Base-by-base conservation (phyloP, 2,797 vertebrate species). In the Phrynocephalus guinanensis region DNA sequence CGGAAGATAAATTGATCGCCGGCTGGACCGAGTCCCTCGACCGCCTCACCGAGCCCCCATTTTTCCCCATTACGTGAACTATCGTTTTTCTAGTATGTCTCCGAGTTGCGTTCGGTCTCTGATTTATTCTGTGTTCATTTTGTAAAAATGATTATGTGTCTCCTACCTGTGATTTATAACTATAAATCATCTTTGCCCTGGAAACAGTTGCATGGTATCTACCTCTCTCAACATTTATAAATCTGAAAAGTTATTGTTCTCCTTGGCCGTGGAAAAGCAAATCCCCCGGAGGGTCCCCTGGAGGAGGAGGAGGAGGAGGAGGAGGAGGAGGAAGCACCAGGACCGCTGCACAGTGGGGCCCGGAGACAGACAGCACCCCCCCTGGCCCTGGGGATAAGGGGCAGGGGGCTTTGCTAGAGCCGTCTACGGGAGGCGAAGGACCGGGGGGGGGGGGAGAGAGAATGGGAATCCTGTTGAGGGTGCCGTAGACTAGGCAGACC, bases 101-200 rank as follows among this genome's bases (percentile, higher is more conserved):
- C 0, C 1, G 67, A 71, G 83, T 22, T 50, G 4, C 24, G 0
- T 10, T 52, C 88, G 6, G 28, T 0, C 24, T 72, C 60, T 88
- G 92, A 93, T 89, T 92, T 89, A 86, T 88, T 38, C 85, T 73
- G 89, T 66, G 84, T 80, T 90, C 13, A 0, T 71, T 92, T 92
- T 38, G 60, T 83, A 86, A 90, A 93, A 94, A 92, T 83, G 92
- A 93, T 91, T 89, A 5, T 89, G 79, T 92, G 92, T 88, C 94
- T 90, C 20, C 83, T 80, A 20, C 75, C 52, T 1, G 83, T 87
- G 91, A 92, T 90, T 91, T 91, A 86, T 80, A 66, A 28, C 16
- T 0, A 76, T 71, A 91, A 88, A 89, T 89, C 60, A 86, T 86
- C 76, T 84, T 75, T 60, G 86, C 50, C 82, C 89, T 87, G 91